phyloP scores from a whole-genome alignment of 2,888 invertebrate species.

The Gasteruption jaculator region DNA sequence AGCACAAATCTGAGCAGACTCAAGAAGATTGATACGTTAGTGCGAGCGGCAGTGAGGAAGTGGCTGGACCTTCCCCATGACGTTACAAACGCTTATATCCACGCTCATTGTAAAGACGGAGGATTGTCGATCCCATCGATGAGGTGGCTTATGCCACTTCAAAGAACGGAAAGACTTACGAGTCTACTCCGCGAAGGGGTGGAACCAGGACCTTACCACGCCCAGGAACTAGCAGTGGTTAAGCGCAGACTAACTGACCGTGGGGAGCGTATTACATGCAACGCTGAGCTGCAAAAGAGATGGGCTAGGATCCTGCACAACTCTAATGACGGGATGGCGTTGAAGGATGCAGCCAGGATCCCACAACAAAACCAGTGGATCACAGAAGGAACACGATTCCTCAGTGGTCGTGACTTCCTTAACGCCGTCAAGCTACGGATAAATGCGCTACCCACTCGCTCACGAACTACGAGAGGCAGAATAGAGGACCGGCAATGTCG shows the following conservation, averaged over 20 bases:
- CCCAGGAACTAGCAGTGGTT: slow-evolving; percentile 32
- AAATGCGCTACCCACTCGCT: slow-evolving; percentile 34
- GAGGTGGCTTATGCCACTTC: slow-evolving; percentile 13
- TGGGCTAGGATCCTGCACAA: slow-evolving; percentile 22
- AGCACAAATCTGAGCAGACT: slow-evolving; percentile 27
- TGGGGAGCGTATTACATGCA: background rate
- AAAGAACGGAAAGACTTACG: background rate
- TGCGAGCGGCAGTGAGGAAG: slow-evolving; percentile 31
- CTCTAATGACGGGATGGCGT: slow-evolving; percentile 14
- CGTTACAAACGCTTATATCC: slow-evolving; percentile 35
- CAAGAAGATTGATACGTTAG: slow-evolving; percentile 35
- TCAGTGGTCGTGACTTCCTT: slow-evolving; percentile 18
- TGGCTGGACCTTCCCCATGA: slow-evolving; percentile 39
- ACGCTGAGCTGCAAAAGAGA: background rate
- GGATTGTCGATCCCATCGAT: slow-evolving; percentile 22
- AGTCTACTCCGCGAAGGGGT: background rate
- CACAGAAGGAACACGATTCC: slow-evolving; percentile 12
- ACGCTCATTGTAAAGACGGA: slow-evolving; percentile 31
- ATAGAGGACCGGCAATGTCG: slow-evolving; percentile 26
- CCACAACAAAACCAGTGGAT: slow-evolving; percentile 17
- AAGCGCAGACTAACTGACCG: slow-evolving; percentile 40
- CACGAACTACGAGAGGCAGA: slow-evolving; percentile 29
- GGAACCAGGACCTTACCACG: too few species aligned
- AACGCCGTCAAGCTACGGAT: slow-evolving; percentile 27
- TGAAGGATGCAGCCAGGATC: slow-evolving; percentile 3